These are phyloP conservation scores for Drosophila kokeensis DNA, from an alignment of 2,888 invertebrate genomes.

Conservation along the genomic window DNA sequence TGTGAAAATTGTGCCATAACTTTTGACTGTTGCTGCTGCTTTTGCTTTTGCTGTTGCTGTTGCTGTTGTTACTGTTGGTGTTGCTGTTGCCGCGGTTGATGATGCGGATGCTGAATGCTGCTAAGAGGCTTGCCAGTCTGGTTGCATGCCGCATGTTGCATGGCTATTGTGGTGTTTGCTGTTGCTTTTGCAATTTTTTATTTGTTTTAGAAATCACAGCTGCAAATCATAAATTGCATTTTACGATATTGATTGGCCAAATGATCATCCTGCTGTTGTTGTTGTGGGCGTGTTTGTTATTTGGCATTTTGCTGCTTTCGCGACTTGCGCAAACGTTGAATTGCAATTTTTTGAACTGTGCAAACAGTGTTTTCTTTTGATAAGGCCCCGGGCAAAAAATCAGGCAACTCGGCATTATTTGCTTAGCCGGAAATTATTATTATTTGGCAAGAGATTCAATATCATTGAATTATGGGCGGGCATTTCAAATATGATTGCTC, in stretches of 20 bases:
- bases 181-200: conserved; percentile 48
- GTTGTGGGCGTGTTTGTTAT: conserved; percentile 65
- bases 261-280: conserved; percentile 44
- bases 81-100: conserved; percentile 38
- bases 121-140: conserved; percentile 12
- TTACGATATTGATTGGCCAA: conserved; percentile 81
- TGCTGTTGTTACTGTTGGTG: conserved; percentile 37
- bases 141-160: conserved; percentile 57
- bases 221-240: conserved; percentile 82
- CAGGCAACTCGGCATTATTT: conserved; percentile 56
- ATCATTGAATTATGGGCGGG: conserved; percentile 63
- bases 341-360: conserved; percentile 31
- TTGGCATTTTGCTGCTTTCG: conserved; percentile 39
- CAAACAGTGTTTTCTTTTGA: conserved; percentile 22
- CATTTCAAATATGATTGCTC: conserved; percentile 14
- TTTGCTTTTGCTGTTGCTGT: conserved; percentile 30
- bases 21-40: conserved; percentile 54
- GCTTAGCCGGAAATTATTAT: conserved; percentile 73
- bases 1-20: conserved; percentile 83
- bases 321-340: conserved; percentile 36
- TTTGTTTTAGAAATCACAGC: conserved; percentile 80
- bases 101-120: conserved; percentile 12
- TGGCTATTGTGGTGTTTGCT: conserved; percentile 16
- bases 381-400: conserved; percentile 41
- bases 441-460: conserved; percentile 68